Evolutionary conservation across 1,140 invertebrate species (phyloP).

Genomic region (Bombus polaris): DNA sequence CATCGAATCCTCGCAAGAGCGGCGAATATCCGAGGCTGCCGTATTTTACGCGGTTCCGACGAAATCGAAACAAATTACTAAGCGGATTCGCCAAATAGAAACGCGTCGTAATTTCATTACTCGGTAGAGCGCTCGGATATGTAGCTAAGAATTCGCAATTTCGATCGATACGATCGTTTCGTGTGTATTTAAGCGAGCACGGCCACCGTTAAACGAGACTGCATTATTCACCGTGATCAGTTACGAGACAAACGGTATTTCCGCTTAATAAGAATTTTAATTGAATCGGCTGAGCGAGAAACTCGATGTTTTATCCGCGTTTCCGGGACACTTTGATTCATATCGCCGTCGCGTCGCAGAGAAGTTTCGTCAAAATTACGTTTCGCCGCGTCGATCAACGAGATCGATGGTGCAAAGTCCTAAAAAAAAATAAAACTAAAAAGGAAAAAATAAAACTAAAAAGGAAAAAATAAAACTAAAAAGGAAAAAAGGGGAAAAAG

Average conservation of each 20-base stretch:
- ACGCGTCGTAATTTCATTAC: not conserved
- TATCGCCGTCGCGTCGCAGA: too few relatives aligned
- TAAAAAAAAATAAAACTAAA: fast-evolving
- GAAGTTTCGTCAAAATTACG: not conserved
- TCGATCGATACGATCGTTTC: not conserved
- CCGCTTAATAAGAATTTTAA: constrained; percentile 63
- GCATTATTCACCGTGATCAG: constrained; percentile 44
- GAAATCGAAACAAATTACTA: constrained; percentile 20
- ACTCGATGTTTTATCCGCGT: not conserved
- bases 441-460: fast-evolving
- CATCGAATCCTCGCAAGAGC: not conserved
- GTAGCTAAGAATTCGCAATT: constrained; percentile 13
- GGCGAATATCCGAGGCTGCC: not conserved
- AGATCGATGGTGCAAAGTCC: too few relatives aligned
- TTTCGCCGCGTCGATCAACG: not conserved
- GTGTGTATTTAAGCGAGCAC: not conserved
- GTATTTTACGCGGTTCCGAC: too few relatives aligned
- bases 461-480: fast-evolving
- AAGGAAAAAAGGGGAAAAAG: too few relatives aligned
- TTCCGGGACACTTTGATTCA: not conserved
- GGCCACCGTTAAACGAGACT: not conserved
- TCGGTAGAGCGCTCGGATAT: too few relatives aligned
- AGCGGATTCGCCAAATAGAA: not conserved
- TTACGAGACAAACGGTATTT: constrained; percentile 36
- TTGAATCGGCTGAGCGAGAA: constrained; percentile 55